Evolutionary conservation across 2,888 invertebrate genomes (phyloP).

Genomic region (Conchocele bisecta): DNA sequence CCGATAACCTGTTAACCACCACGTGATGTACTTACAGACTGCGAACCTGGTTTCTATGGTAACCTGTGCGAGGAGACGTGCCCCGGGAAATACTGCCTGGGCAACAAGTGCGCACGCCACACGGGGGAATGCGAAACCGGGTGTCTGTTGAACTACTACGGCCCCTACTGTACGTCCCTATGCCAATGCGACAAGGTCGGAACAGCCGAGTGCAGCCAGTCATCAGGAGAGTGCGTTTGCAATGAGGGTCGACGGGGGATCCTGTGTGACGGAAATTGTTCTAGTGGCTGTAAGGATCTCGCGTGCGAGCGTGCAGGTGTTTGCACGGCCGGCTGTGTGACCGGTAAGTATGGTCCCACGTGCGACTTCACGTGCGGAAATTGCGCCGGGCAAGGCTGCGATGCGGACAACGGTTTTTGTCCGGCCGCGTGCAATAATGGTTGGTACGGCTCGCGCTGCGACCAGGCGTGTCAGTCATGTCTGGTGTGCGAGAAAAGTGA

Average conservation of each 20-base stretch:
- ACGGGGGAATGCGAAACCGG: slow-evolving; percentile 36
- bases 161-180: slow-evolving; percentile 36
- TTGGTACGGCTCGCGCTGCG: too few species aligned
- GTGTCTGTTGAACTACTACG: slow-evolving; percentile 31
- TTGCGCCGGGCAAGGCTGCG: slow-evolving; percentile 30
- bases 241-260: slow-evolving; percentile 21
- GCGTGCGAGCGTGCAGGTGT: slow-evolving; percentile 24
- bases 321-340: slow-evolving; percentile 32
- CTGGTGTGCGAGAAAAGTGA: too few species aligned
- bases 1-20: too few species aligned
- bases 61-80: slow-evolving; percentile 45
- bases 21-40: too few species aligned
- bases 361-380: slow-evolving; percentile 32
- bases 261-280: slow-evolving; percentile 31
- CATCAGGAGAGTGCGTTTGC: slow-evolving; percentile 30
- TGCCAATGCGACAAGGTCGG: slow-evolving; percentile 31
- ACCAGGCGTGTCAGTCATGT: too few species aligned
- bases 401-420: slow-evolving; percentile 17
- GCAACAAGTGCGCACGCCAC: slow-evolving; percentile 27
- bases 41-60: too few species aligned
- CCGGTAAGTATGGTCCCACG: slow-evolving; percentile 26
- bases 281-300: slow-evolving; percentile 21
- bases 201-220: slow-evolving; percentile 22
- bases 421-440: slow-evolving; percentile 2
- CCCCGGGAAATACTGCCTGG: slow-evolving; percentile 38